Base-by-base conservation (phyloP, 35 echinoderm and acorn worm genomes). In the Apostichopus parvimensis region DNA sequence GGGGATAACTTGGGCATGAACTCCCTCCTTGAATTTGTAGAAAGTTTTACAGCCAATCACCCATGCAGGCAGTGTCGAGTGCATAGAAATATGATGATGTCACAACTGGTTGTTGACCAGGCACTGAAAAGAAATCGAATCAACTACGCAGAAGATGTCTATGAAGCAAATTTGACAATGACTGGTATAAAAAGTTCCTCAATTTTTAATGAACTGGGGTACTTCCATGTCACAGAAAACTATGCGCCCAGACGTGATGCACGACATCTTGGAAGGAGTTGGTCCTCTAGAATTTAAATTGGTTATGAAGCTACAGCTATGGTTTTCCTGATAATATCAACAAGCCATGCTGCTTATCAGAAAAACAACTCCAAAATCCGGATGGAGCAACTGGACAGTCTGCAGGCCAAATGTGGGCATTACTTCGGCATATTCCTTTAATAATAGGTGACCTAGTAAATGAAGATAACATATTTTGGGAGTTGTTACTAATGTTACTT, bases 351-450 rank as follows among this genome's bases (percentile, higher is more conserved):
- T 56, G 73, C 70, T 57, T 89, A 88, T 78, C 56, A 14, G 84
- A 73, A 88, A 58, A 28, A 45, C 70, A 56, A 62, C 85, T 93
- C 8, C 83, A 89, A 54, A 93, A 93, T 22, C 92, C 83, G 61
- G 92, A 93, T 80, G 85, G 83, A 61, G 66, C 52, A 23, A 9
- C 85, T 14, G 77, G 57, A 24, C 68, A 93, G 62, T 77, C 70
- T 21, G 92, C 92, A 60, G 83, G 57, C 20, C 92, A 93, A 79
- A 93, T 93, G 92, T 93, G 92, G 92, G 71, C 83, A 66, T 64
- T 93, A 53, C 56, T 93, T 17, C 17, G 92, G 15, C 73, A 93
- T 58, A 18, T 93, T 77, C 73, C 85, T 53, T 59, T 93, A 59
- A 77, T 93, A 55, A 60, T 93, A 18, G 92, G 85, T 23, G 92